Evolutionary conservation across 2,888 invertebrate species (phyloP).

Genomic region (Nomada hirtipes): DNA sequence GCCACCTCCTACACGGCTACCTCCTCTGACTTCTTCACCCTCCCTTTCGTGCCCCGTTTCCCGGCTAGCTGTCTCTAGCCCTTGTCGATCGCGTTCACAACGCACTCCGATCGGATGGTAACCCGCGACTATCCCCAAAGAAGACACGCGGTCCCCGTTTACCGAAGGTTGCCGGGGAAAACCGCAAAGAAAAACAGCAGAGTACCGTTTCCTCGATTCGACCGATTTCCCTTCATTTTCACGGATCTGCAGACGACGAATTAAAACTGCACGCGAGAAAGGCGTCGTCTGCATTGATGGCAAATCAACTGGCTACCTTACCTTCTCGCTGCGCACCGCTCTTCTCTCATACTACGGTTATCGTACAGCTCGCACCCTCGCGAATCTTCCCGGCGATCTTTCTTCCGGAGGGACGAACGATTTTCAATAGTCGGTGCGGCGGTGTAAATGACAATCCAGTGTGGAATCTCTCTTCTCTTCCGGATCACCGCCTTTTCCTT

Average conservation of each 20-base stretch:
- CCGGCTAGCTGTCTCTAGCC: slow-evolving; percentile 1
- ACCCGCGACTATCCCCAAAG: background rate
- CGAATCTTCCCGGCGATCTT: slow-evolving; percentile 29
- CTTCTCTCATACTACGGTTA: slow-evolving; percentile 47
- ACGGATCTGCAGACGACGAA: slow-evolving; percentile 6
- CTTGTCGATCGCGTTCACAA: slow-evolving; percentile 12
- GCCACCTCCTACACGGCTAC: background rate
- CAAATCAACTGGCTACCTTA: slow-evolving; percentile 56
- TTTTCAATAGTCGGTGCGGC: background rate
- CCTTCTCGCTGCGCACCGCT: slow-evolving; percentile 46
- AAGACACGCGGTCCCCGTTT: background rate
- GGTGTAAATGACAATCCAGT: background rate
- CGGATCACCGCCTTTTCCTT: background rate
- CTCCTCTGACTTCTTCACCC: no score
- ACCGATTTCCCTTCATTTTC: background rate
- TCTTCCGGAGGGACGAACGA: background rate
- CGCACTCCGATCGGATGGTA: slow-evolving; percentile 13
- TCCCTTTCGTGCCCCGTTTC: background rate
- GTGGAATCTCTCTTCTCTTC: slow-evolving; percentile 2
- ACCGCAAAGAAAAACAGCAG: slow-evolving; percentile 1
- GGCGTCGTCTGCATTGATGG: slow-evolving; percentile 56
- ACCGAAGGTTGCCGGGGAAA: background rate
- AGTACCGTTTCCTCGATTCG: background rate
- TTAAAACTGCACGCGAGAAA: slow-evolving; percentile 25
- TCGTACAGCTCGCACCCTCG: slow-evolving; percentile 40